Conservation (phyloP, 2,797 vertebrate species). For the Pangasius djambal region DNA sequence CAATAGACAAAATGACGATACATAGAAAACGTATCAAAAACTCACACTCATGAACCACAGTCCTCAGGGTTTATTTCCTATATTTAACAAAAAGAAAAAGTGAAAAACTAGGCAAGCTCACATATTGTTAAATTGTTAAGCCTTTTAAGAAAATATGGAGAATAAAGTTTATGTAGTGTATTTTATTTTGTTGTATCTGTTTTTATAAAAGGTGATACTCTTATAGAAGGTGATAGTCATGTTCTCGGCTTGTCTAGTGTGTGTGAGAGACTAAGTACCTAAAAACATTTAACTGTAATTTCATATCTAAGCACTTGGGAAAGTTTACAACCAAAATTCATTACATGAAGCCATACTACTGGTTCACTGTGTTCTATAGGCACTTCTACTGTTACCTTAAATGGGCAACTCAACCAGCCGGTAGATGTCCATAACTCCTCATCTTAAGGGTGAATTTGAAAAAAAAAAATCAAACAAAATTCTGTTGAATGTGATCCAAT, state of each 20-base stretch:
- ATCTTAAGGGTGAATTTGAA: neutral
- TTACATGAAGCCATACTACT: neutral
- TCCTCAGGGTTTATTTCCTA: neutral
- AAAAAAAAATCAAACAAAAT: neutral
- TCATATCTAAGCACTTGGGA: neutral
- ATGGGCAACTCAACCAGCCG: neutral
- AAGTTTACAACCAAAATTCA: neutral
- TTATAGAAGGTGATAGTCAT: neutral
- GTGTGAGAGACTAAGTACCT: neutral
- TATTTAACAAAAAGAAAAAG: neutral
- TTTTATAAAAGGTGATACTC: neutral
- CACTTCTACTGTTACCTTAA: neutral
- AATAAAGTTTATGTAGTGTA: neutral
- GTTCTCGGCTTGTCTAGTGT: neutral
- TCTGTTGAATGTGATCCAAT: neutral
- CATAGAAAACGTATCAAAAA: neutral
- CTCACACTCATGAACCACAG: neutral
- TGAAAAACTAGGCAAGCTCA: neutral
- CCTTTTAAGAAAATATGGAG: neutral
- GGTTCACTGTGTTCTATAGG: neutral
- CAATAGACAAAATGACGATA: neutral
- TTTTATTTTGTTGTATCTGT: neutral
- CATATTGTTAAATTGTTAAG: neutral
- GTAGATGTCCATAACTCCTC: neutral
- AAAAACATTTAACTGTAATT: slow-evolving; percentile 36